A percentile compares a stretch with the other conserved stretches of the same genome.
These are phyloP conservation scores for Anguilla marmorata DNA, from an alignment of 2,797 vertebrate genomes.

Conservation along the genomic window DNA sequence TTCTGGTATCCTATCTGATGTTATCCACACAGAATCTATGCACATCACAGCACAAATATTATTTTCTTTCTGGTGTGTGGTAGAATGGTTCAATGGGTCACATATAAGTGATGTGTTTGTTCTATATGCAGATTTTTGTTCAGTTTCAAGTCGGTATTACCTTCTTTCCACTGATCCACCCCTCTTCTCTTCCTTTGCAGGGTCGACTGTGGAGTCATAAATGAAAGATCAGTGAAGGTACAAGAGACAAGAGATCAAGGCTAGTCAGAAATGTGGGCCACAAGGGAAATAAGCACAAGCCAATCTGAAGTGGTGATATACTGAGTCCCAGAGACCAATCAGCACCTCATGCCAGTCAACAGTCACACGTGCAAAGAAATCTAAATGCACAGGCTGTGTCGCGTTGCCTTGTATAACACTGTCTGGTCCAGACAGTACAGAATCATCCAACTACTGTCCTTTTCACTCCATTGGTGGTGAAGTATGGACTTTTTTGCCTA, in stretches of 20 bases:
- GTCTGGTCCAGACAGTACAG: constrained; percentile 56
- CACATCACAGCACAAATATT: background rate
- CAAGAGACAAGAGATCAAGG: constrained; percentile 66
- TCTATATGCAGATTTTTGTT: background rate
- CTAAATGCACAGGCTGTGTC: constrained; percentile 48
- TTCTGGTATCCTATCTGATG: background rate
- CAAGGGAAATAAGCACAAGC: constrained; percentile 74
- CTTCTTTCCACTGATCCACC: background rate
- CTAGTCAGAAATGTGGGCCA: constrained; percentile 69
- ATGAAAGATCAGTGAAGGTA: constrained; percentile 57
- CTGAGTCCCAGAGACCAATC: constrained; percentile 47
- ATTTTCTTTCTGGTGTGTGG: background rate
- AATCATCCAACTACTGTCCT: constrained; percentile 41
- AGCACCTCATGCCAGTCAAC: constrained; percentile 48
- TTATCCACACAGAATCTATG: background rate
- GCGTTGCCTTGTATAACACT: constrained; percentile 38
- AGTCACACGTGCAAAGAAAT: constrained; percentile 50
- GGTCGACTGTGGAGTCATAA: constrained; percentile 57
- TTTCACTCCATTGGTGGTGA: constrained; percentile 57
- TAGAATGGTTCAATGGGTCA: background rate
- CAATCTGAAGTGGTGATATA: constrained; percentile 60
- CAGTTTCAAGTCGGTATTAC: background rate
- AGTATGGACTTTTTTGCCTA: constrained; percentile 57
- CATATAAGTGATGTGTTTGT: background rate
- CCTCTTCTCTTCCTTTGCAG: constrained; percentile 60